These are phyloP conservation scores for Ptilonorhynchus violaceus DNA, from an alignment of 2,113 vertebrate genomes.

Conservation along the genomic window DNA sequence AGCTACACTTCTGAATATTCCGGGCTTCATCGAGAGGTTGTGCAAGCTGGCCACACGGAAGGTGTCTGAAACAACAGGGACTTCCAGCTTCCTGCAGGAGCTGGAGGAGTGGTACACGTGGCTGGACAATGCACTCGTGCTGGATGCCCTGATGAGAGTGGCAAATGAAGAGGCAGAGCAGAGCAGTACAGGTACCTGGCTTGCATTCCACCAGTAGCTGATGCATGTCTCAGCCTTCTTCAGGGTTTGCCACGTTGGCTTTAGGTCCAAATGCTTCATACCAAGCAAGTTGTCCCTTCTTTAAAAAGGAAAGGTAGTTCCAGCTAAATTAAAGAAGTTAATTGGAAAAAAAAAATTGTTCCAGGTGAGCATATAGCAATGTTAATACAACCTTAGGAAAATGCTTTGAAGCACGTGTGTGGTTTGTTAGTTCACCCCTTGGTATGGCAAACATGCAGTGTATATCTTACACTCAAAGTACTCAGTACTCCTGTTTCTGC, in stretches of 20 bases:
- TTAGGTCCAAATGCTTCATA: not conserved
- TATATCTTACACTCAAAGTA: not conserved
- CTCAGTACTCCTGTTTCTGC: not conserved
- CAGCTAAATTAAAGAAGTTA: not conserved
- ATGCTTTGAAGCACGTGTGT: not conserved
- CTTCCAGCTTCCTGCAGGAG: slow-evolving; percentile 92
- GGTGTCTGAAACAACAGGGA: slow-evolving; percentile 90
- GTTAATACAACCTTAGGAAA: not conserved
- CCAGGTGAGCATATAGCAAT: fast-evolving
- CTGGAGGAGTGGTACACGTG: slow-evolving; percentile 98
- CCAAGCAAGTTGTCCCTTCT: not conserved
- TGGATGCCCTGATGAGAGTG: slow-evolving; percentile 97
- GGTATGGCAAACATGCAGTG: not conserved
- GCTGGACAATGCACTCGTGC: slow-evolving; percentile 93
- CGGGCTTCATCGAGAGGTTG: slow-evolving; percentile 92
- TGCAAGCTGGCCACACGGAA: slow-evolving; percentile 95
- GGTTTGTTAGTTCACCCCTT: not conserved
- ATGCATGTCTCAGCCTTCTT: not conserved
- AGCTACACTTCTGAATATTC: slow-evolving; percentile 95
- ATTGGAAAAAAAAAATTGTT: not conserved
- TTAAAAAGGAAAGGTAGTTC: not conserved
- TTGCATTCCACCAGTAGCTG: not conserved
- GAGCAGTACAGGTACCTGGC: slow-evolving; percentile 85
- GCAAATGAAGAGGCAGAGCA: slow-evolving; percentile 93
- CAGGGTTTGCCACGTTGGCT: not conserved